These are phyloP conservation scores for Setophaga petechia DNA, from an alignment of 2,113 vertebrate genomes.

Conservation along the genomic window DNA sequence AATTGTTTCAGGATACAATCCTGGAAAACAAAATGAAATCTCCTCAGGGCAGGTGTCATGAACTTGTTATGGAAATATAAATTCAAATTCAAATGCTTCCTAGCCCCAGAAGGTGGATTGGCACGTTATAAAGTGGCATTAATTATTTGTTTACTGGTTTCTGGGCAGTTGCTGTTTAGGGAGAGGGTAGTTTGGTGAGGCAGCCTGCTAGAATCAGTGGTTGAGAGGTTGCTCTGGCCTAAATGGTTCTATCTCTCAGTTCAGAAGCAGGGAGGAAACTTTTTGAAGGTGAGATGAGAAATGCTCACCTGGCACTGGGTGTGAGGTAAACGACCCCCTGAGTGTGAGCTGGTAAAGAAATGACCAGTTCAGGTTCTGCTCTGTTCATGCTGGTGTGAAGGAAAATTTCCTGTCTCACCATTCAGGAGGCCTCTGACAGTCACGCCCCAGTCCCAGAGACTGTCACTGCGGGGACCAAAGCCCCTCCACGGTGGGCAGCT, in stretches of 20 bases:
- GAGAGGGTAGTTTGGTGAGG: background rate
- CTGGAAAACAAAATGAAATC: background rate
- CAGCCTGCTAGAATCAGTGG: too few relatives aligned
- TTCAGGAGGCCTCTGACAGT: background rate
- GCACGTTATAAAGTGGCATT: background rate
- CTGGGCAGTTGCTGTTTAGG: background rate
- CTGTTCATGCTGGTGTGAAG: background rate
- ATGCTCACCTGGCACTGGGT: background rate
- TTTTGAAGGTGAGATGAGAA: constrained; percentile 71
- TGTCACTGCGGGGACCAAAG: background rate
- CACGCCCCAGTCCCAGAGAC: background rate
- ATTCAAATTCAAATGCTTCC: background rate
- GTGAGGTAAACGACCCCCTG: background rate
- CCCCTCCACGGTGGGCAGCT: background rate
- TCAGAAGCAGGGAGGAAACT: constrained; percentile 74
- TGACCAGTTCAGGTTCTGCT: background rate
- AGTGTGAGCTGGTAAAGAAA: background rate
- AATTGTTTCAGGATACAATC: background rate
- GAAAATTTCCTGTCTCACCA: background rate
- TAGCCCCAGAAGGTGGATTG: too few relatives aligned
- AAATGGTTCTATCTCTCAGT: background rate
- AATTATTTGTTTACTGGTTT: background rate
- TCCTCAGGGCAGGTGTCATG: background rate
- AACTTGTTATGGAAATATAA: background rate
- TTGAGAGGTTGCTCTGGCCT: background rate